A percentile compares a stretch with the other conserved stretches of the same genome.
These are phyloP conservation scores for Lanistes nyassanus DNA, from an alignment of 1,140 invertebrate species.

Conservation along the genomic window DNA sequence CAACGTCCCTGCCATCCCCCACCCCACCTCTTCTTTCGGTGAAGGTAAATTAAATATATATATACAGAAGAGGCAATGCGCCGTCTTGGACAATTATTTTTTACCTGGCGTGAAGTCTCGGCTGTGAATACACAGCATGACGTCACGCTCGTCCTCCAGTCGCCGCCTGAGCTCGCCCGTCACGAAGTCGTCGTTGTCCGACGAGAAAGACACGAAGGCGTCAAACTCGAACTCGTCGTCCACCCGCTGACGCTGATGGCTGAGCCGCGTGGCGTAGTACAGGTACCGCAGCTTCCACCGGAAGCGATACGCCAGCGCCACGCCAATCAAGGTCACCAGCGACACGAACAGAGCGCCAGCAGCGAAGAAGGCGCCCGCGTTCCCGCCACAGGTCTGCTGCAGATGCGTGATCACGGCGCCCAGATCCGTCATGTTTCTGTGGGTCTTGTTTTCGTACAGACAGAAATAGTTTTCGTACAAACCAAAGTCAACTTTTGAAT, in stretches of 20 bases:
- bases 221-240: constrained; percentile 31
- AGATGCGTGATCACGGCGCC: constrained; percentile 22
- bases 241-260: constrained; percentile 15
- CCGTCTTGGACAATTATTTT: too few relatives aligned
- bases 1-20: too few relatives aligned
- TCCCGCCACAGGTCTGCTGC: constrained; percentile 26
- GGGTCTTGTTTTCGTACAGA: constrained; percentile 12
- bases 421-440: constrained; percentile 4
- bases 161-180: constrained; percentile 26
- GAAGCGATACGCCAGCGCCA: constrained; percentile 35
- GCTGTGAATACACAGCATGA: constrained; percentile 47
- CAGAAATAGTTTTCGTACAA: constrained; percentile 27
- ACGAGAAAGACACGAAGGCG: constrained; percentile 46
- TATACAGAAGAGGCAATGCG: too few relatives aligned
- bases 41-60: too few relatives aligned
- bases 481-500: constrained; percentile 5
- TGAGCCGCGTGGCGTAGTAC: constrained; percentile 39
- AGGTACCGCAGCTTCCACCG: constrained; percentile 49
- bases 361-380: constrained; percentile 25
- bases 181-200: constrained; percentile 35
- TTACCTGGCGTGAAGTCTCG: constrained; percentile 45
- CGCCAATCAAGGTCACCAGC: constrained; percentile 19
- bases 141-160: constrained; percentile 31
- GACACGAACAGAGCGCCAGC: not conserved
- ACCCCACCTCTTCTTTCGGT: too few relatives aligned